Base-by-base conservation (phyloP, 2,797 vertebrate species). In the Epinephelus coioides region DNA sequence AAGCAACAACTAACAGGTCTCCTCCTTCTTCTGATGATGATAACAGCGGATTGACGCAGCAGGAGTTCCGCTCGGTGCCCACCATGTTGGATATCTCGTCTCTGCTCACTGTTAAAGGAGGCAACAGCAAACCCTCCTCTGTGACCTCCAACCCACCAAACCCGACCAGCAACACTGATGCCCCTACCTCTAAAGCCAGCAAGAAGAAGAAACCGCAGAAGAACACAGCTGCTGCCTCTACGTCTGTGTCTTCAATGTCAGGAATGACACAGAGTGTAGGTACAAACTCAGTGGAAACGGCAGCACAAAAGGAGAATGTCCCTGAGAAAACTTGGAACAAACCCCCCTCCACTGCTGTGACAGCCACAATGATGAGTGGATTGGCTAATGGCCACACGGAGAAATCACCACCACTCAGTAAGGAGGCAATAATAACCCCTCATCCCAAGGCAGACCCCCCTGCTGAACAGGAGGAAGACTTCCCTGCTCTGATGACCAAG, bases 41-140 rank as follows among this genome's bases (percentile, higher is more conserved):
- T 4, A 88, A 91, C 0, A 43, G 64, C 0, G 96, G 96, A 43
- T 68, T 95, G 87, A 96, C 94, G 0, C 90, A 94, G 50, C 96
- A 96, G 91, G 97, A 97, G 93, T 94, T 96, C 78, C 95, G 96
- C 13, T 93, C 88, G 0, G 79, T 95, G 1, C 97, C 98, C 0
- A 97, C 97, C 1, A 96, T 97, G 92, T 92, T 97, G 8, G 96
- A 98, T 0, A 97, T 98, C 19, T 97, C 98, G 0, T 97, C 97
- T 66, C 89, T 98, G 84, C 95, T 97, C 90, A 97, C 96, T 0
- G 92, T 95, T 34, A 95, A 95, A 88, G 94, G 95, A 78, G 73
- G 79, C 54, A 79, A 73, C 73, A 51, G 54, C 69, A 92, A 88
- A 68, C 38, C 90, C 6, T 76, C 95, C 12, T 46, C 91, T 2